Base-by-base conservation (phyloP, 2,113 vertebrate genomes). In the Odocoileus virginianus region DNA sequence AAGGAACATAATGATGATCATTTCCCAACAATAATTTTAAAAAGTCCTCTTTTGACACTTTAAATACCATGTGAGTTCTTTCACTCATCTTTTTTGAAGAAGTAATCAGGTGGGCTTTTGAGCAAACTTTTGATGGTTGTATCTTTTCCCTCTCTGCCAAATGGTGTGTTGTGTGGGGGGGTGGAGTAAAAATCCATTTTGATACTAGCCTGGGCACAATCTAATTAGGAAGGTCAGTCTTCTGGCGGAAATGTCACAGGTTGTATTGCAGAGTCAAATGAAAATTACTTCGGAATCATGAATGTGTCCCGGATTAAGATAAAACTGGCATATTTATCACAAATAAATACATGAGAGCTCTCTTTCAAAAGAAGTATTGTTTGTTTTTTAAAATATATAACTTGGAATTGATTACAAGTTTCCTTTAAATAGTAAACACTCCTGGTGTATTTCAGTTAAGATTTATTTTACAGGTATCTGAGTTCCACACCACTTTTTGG, bases 31-130 rank as follows among this genome's bases (percentile, higher is more conserved):
- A 88, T 40, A 84, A 83, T 15, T 78, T 92, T 52, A 7, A 55
- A 27, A 76, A 82, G 43, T 91, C 61, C 78, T 97, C 84, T 85
- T 86, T 95, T 87, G 87, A 93, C 64, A 81, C 58, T 93, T 84
- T 71, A 15, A 54, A 43, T 14, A 47, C 45, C 16, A 19, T 12
- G 25, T 58, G 78, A 85, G 76, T 50, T 86, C 86, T 94, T 82
- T 82, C 83, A 16, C 45, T 33, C 36, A 33, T 87, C 88, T 92
- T 82, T 92, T 52, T 85, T 84, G 92, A 50, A 89, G 50, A 74
- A 86, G 36, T 67, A 78, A 87, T 85, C 91, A 36, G 19, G 19
- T 57, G 55, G 21, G n/a, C 16, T 86, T 90, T 84, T 79, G n/a
- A 54, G 47, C 64, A 54, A 86, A 57, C 21, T 11, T 87, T 30